These are phyloP conservation scores for Sarotherodon lohbergeri DNA, from an alignment of 2,113 vertebrate genomes.

Conservation along the genomic window DNA sequence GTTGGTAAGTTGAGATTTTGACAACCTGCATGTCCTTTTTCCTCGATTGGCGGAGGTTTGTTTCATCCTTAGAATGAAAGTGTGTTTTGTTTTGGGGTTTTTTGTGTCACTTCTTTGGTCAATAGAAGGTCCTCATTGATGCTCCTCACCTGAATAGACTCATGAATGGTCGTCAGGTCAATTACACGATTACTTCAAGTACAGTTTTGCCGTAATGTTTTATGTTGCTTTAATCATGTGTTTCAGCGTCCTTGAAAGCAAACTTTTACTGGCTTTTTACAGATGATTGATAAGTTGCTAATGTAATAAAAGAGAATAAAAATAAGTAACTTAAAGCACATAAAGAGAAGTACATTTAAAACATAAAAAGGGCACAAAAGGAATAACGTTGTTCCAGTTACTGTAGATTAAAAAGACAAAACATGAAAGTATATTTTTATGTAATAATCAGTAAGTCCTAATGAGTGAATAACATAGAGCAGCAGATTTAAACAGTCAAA, in stretches of 20 bases:
- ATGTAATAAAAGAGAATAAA: background rate
- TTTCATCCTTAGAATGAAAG: background rate
- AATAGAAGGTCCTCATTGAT: background rate
- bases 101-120: background rate
- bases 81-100: background rate
- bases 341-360: background rate
- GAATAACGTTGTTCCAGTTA: background rate
- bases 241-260: accelerated
- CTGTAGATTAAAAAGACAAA: background rate
- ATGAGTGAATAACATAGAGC: background rate
- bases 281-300: background rate
- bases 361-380: background rate
- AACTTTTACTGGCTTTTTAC: background rate
- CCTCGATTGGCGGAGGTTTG: background rate
- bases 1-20: background rate
- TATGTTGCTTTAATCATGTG: background rate
- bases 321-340: background rate
- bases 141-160: background rate
- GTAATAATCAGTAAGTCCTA: background rate
- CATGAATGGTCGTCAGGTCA: background rate
- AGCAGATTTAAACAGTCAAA: background rate
- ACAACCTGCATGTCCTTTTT: background rate
- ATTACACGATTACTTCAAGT: background rate
- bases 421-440: background rate
- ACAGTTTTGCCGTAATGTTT: background rate